These are phyloP conservation scores for Campylomormyrus tamandua DNA, from an alignment of 2,113 vertebrate species.

Conservation along the genomic window DNA sequence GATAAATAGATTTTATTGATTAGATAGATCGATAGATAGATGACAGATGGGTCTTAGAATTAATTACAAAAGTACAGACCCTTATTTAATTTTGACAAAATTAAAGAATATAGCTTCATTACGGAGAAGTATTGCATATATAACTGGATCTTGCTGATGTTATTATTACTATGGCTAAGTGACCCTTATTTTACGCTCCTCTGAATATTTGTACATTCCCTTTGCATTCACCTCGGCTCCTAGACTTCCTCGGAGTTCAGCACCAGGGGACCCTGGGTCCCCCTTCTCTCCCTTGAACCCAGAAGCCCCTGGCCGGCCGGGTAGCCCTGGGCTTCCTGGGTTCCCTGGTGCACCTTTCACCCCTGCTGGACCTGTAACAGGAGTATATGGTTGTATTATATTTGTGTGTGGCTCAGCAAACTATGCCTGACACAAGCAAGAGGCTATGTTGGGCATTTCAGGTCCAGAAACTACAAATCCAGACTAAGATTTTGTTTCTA, in stretches of 20 bases:
- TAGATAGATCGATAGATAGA: too few species aligned
- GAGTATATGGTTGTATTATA: too few species aligned
- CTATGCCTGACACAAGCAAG: background rate
- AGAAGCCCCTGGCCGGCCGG: slow-evolving; percentile 71
- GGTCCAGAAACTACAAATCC: too few species aligned
- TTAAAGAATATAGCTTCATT: background rate
- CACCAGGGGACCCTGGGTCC: slow-evolving; percentile 71
- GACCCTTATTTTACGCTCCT: background rate
- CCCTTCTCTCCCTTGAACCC: slow-evolving; percentile 82
- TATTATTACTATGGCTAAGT: background rate
- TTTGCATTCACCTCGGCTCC: slow-evolving; percentile 75
- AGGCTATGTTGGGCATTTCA: too few species aligned
- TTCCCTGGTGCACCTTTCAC: slow-evolving; percentile 69
- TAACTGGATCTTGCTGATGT: background rate
- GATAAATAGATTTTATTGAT: too few species aligned
- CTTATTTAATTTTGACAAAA: too few species aligned
- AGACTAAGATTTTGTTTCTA: too few species aligned
- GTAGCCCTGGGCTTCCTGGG: slow-evolving; percentile 65
- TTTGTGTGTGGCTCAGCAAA: background rate
- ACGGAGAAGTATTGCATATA: background rate
- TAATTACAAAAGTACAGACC: too few species aligned
- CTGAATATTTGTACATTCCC: background rate
- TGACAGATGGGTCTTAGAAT: too few species aligned
- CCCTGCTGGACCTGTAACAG: slow-evolving; percentile 69
- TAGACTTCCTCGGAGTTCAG: slow-evolving; percentile 68